Evolutionary conservation across 2,113 vertebrate genomes (phyloP).

Genomic region (Synchiropus splendidus): DNA sequence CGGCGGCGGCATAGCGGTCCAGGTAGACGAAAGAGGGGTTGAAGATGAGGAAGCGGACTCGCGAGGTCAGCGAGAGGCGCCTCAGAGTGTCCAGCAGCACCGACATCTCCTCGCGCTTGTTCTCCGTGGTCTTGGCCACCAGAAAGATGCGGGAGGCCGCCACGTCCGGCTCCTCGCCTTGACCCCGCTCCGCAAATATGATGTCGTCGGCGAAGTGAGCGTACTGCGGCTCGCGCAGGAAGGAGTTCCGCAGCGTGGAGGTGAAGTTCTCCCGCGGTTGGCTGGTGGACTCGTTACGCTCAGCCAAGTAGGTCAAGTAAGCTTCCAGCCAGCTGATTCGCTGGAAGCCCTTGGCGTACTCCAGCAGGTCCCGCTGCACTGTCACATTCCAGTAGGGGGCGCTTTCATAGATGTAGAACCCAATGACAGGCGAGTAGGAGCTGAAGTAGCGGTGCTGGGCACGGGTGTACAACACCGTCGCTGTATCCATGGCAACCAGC

Average conservation of each 20-base stretch:
- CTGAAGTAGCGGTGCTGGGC: constrained; percentile 97
- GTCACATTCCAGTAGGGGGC: constrained; percentile 97
- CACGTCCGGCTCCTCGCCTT: constrained; percentile 88
- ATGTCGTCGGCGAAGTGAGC: constrained; percentile 96
- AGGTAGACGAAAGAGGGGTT: constrained; percentile 98
- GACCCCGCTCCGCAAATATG: constrained; percentile 89
- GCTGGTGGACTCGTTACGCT: constrained; percentile 84
- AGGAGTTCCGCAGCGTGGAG: constrained; percentile 80
- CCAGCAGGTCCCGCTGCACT: constrained; percentile 91
- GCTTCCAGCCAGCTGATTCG: constrained; percentile 98
- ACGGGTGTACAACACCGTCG: constrained; percentile 85
- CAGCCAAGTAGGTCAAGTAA: constrained; percentile 89
- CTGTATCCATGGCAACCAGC: constrained; percentile 90
- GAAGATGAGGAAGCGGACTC: constrained; percentile 96
- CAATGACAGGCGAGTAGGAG: constrained; percentile 95
- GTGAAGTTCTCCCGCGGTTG: constrained; percentile 91
- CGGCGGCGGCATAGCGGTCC: constrained; percentile 95
- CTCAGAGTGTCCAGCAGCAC: constrained; percentile 91
- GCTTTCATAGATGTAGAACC: constrained; percentile 97
- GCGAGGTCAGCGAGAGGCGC: constrained; percentile 90
- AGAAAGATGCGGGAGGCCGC: constrained; percentile 94
- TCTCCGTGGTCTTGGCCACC: constrained; percentile 95
- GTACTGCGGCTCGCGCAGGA: constrained; percentile 83
- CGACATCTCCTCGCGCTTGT: constrained; percentile 95
- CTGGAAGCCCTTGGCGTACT: constrained; percentile 93